These are phyloP conservation scores for Temnothorax longispinosus DNA, from an alignment of 1,140 invertebrate genomes.

Conservation along the genomic window DNA sequence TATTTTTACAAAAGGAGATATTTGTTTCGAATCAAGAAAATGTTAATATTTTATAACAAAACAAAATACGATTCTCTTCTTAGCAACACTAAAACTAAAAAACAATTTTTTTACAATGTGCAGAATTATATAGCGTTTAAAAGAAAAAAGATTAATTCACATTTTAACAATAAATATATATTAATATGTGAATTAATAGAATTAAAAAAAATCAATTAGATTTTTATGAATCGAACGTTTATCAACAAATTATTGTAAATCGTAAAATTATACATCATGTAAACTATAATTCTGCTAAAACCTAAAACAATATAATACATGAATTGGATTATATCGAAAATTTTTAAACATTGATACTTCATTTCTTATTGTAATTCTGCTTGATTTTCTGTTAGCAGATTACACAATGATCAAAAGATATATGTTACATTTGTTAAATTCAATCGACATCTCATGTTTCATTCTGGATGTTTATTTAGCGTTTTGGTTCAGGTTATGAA, in stretches of 20 bases:
- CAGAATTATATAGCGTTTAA: not conserved
- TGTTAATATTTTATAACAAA: slow-evolving; percentile 1
- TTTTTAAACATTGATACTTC: not conserved
- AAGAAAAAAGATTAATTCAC: not conserved
- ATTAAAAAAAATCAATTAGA: not conserved
- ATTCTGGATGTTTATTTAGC: not conserved
- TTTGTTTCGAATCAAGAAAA: not conserved
- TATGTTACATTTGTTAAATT: not conserved
- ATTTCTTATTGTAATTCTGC: not conserved
- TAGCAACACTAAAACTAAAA: slow-evolving; percentile 1
- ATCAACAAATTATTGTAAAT: not conserved
- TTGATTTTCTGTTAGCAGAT: not conserved
- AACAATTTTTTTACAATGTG: not conserved
- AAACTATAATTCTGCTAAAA: not conserved
- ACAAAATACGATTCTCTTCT: not conserved
- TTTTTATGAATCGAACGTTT: no score
- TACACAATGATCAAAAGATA: not conserved
- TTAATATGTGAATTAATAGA: not conserved
- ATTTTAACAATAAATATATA: not conserved
- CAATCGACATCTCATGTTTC: not conserved
- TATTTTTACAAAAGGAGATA: not conserved
- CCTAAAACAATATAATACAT: not conserved
- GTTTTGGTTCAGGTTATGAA: no score
- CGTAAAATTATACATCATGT: not conserved
- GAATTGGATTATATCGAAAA: not conserved